A percentile compares a stretch with the other conserved stretches of the same genome.
phyloP scores from a whole-genome alignment of 2,113 vertebrate genomes.

The Nymphicus hollandicus region DNA sequence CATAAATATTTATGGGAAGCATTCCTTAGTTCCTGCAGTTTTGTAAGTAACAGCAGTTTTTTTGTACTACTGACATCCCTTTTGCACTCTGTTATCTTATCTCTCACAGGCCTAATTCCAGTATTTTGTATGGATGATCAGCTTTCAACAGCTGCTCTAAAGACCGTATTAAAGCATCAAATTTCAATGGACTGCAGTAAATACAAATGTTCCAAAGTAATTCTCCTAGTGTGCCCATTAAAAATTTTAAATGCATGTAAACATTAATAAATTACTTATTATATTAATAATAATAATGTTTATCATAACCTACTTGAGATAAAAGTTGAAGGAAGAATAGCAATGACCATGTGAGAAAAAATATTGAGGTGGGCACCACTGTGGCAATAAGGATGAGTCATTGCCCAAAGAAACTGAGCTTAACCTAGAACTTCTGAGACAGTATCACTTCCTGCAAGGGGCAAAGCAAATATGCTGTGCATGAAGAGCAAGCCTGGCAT shows the following conservation, averaged over 20 bases:
- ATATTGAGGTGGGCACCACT: not conserved
- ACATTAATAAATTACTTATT: not conserved
- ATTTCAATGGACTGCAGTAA: not conserved
- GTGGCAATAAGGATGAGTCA: not conserved
- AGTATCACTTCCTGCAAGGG: fast-evolving
- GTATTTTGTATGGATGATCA: not conserved
- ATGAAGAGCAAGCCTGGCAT: not conserved
- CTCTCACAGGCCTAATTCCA: not conserved
- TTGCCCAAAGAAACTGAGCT: not conserved
- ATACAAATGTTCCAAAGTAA: not conserved
- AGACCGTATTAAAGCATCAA: not conserved
- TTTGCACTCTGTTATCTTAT: not conserved
- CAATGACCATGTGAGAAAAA: not conserved
- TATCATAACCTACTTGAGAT: not conserved
- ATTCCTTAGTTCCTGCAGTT: not conserved
- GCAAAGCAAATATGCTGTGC: not conserved
- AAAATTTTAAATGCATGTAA: not conserved
- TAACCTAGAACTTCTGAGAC: not conserved
- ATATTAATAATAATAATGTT: not conserved
- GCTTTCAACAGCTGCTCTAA: not conserved
- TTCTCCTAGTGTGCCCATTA: not conserved
- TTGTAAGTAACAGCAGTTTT: not conserved
- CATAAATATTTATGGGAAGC: conserved; percentile 48
- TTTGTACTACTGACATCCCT: not conserved
- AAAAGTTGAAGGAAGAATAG: not conserved